Base-by-base conservation (phyloP, 2,797 vertebrate species). In the Phyllotis vaccarum region DNA sequence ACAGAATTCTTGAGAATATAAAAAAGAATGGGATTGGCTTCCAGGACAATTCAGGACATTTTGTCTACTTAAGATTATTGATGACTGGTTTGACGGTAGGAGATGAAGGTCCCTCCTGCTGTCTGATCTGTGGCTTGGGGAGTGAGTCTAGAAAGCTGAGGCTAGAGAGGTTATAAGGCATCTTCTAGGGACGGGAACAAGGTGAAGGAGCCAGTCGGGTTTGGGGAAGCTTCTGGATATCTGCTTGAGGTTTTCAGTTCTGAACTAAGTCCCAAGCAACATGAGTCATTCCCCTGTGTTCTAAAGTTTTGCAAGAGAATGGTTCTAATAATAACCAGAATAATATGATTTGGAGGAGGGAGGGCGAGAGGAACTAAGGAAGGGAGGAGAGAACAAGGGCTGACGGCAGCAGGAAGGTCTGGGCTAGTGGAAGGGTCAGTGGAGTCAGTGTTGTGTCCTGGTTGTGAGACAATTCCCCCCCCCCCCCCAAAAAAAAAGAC, bases 151-250 rank as follows among this genome's bases (percentile, higher is more conserved):
- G 19, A 3, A 2, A 76, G 34, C 27, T 83, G 80, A 89, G 27
- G 11, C 91, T 87, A 62, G 34, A 89, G 85, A 72, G 37, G 70
- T 76, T 76, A 27, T 80, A 22, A 70, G 75, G 40, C 56, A 88
- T 90, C 29, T 70, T 66, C 10, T 31, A 76, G 76, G 75, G 68
- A 58, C 34, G 29, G 27, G 56, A 91, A 83, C 27, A 29, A 58
- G 43, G 88, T 37, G 80, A 70, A 82, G 74, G 40, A 80, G 87
- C 78, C 19, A 24, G 0, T 49, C 86, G 29, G 40, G 40, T 46
- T 94, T 46, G 85, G 31, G 74, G 5, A 52, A 79, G n/a, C 31
- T 76, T 91, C 68, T 94, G 22, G 64, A n/a, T 78, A 58, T 85
- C 64, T 46, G 0, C 85, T 92, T 94, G 56, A 81, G 85, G 12